phyloP scores from a whole-genome alignment of 2,888 invertebrate genomes.

The Crematogaster levior region DNA sequence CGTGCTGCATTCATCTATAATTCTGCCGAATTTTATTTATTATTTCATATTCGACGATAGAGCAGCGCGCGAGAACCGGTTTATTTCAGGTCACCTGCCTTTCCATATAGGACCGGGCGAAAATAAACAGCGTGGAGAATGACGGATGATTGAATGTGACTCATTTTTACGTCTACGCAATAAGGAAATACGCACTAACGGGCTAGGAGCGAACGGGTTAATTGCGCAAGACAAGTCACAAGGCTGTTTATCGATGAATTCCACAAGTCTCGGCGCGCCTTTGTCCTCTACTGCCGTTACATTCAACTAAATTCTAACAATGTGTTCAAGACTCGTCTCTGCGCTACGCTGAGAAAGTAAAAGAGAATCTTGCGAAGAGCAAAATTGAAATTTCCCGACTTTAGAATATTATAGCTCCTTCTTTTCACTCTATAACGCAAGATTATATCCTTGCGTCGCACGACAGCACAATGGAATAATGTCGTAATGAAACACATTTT shows the following conservation, averaged over 20 bases:
- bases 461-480: background rate
- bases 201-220: constrained; percentile 4
- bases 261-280: constrained; percentile 8
- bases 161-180: constrained; percentile 30
- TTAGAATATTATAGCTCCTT: no score
- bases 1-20: constrained; percentile 13
- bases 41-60: constrained; percentile 13
- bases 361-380: background rate
- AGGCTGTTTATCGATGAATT: constrained; percentile 21
- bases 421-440: background rate
- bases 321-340: background rate
- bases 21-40: constrained; percentile 41
- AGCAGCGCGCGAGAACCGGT: constrained; percentile 22
- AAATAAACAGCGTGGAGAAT: constrained; percentile 22
- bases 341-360: background rate
- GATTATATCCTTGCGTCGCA: background rate
- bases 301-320: background rate
- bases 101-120: background rate
- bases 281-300: background rate
- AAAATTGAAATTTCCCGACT: background rate
- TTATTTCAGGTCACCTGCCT: constrained; percentile 49
- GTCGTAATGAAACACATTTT: background rate
- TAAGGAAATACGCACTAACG: constrained; percentile 3
- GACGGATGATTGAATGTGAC: constrained; percentile 41
- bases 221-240: constrained; percentile 23